Evolutionary conservation across 2,888 invertebrate genomes (phyloP).

Genomic region (Caenorhabditis virilis): DNA sequence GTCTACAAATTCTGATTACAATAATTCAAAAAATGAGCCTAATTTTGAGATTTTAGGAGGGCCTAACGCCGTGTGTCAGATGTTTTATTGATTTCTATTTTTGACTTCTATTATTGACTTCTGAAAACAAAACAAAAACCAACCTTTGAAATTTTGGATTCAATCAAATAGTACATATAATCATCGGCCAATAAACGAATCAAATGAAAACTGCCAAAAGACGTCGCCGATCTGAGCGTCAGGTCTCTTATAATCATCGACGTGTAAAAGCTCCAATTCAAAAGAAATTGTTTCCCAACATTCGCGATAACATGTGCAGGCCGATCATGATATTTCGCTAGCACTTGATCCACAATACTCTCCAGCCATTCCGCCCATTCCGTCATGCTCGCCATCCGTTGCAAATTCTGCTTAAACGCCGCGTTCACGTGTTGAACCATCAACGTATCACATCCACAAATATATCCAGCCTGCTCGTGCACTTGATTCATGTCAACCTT

Average conservation of each 20-base stretch:
- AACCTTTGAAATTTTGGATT: conserved; percentile 70
- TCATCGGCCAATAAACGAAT: conserved; percentile 96
- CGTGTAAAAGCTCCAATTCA: conserved; percentile 98
- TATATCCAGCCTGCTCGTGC: conserved; percentile 89
- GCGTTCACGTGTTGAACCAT: conserved; percentile 73
- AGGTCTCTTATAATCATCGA: conserved; percentile 95
- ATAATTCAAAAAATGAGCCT: too few species aligned
- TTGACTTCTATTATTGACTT: too few species aligned
- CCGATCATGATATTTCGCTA: conserved; percentile 81
- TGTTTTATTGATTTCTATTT: too few species aligned
- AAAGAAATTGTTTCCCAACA: conserved; percentile 86
- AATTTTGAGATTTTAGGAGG: too few species aligned
- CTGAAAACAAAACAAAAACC: too few species aligned
- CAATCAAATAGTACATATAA: conserved; percentile 97
- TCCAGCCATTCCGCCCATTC: conserved; percentile 98
- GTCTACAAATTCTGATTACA: too few species aligned
- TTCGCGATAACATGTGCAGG: conserved; percentile 77
- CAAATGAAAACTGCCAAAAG: conserved; percentile 98
- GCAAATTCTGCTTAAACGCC: conserved; percentile 75
- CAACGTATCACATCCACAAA: conserved; percentile 89
- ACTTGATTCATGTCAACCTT: conserved; percentile 96
- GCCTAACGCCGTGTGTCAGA: too few species aligned
- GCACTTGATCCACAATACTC: conserved; percentile 84
- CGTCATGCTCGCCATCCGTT: conserved; percentile 85
- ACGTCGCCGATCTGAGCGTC: conserved; percentile 91